Base-by-base conservation (phyloP, 2,888 invertebrate genomes). In the Drymonia ruficornis region DNA sequence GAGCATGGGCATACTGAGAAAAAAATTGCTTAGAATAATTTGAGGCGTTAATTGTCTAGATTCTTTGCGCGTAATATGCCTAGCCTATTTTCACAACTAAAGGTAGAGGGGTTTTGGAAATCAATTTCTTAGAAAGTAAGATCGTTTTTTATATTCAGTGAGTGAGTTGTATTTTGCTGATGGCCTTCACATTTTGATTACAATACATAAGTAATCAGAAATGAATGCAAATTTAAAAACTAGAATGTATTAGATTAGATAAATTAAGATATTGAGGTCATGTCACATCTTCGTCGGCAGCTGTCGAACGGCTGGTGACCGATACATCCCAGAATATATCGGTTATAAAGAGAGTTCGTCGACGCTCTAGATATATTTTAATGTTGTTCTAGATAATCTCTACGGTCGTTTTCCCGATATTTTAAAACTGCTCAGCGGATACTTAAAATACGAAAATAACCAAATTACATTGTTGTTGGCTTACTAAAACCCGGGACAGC, bases 291-390 rank as follows among this genome's bases (percentile, higher is more conserved):
- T 74, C 72, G 80, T 64, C 78, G 77, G 78, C 87, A 83, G 84
- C 85, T 88, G 87, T 89, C 85, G 88, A 89, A 87, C 83, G 83
- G 72, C 78, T 67, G 55, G 73, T 74, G 78, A 80, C 81, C 81
- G 80, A 81, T 83, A 79, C 80, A 69, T 84, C 86, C 84, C 78
- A 84, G 83, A 89, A 87, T 87, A 88, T 81, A 86, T 81, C 76
- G 72, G 82, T 69, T 83, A 81, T 80, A 84, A 81, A 82, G 82
- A 83, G 83, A 83, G 79, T 75, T 74, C 76, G 78, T 66, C 63
- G 72, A 67, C 73, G 80, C 69, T 78, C 80, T 80, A 76, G 65
- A 81, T 78, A 74, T 78, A 77, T 76, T 74, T 79, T 77, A 69
- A 76, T 69, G 72, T 63, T 67, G 80, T 76, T 79, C 78, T 80